phyloP scores from a whole-genome alignment of 2,113 vertebrate genomes.

The Apus apus region DNA sequence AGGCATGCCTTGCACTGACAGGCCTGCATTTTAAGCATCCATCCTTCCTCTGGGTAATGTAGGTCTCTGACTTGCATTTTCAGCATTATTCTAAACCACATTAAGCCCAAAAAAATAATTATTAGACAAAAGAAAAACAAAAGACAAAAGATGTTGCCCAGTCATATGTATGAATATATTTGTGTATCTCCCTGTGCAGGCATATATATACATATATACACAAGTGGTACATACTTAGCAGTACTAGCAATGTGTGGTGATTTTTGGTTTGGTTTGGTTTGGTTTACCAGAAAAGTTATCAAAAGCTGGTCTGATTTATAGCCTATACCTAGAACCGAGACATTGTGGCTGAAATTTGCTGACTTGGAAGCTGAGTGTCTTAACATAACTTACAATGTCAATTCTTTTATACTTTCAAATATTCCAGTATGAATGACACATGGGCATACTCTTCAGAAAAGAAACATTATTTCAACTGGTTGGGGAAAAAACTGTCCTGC shows the following conservation, averaged over 20 bases:
- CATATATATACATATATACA: too few relatives aligned
- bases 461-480: not conserved
- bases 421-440: not conserved
- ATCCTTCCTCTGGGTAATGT: rapidly evolving
- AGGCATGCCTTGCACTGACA: not conserved
- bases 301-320: not conserved
- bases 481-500: not conserved
- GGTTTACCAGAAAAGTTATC: not conserved
- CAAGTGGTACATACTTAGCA: not conserved
- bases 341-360: not conserved
- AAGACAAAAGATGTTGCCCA: not conserved
- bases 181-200: not conserved
- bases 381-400: not conserved
- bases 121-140: not conserved
- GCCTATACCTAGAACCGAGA: not conserved
- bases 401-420: not conserved
- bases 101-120: not conserved
- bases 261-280: too few relatives aligned
- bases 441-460: not conserved
- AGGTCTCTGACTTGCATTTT: not conserved
- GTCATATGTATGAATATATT: not conserved
- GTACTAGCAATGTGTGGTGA: not conserved
- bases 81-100: not conserved
- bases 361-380: not conserved
- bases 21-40: not conserved